A percentile compares a stretch with the other conserved stretches of the same genome.
Evolutionary conservation across 2,888 invertebrate genomes (phyloP).

Genomic region (Balanococcus diminutus): DNA sequence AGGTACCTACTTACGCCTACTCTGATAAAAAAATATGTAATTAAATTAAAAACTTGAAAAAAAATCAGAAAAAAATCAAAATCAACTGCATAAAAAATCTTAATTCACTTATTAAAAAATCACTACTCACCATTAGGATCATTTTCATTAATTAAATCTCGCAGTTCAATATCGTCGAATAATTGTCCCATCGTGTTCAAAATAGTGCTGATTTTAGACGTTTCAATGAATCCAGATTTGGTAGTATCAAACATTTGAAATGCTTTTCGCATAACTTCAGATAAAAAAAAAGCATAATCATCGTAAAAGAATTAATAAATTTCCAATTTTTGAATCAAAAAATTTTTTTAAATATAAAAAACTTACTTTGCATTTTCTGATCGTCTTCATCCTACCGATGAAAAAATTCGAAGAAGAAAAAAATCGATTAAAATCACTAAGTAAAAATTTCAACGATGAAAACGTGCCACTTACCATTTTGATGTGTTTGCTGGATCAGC

Average conservation of each 20-base stretch:
- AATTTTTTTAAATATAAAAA: not conserved
- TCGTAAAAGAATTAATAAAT: not conserved
- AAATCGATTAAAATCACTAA: not conserved
- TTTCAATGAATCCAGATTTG: conserved; percentile 90
- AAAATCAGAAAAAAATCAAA: not conserved
- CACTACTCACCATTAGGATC: conserved; percentile 78
- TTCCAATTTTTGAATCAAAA: not conserved
- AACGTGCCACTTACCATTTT: conserved; percentile 44
- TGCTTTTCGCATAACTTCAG: conserved; percentile 86
- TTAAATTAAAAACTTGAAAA: too few relatives aligned
- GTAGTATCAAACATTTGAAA: conserved; percentile 97
- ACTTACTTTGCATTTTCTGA: conserved; percentile 60
- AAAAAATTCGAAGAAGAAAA: conserved; percentile 53
- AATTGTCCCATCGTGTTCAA: conserved; percentile 94
- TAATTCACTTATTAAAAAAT: not conserved
- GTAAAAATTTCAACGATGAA: not conserved
- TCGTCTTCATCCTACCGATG: conserved; percentile 60
- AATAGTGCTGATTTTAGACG: conserved; percentile 87
- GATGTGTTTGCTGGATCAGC: not conserved
- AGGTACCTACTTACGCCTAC: too few relatives aligned
- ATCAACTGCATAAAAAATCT: not conserved
- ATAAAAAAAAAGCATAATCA: not conserved
- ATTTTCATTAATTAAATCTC: conserved; percentile 85
- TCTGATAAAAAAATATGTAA: too few relatives aligned
- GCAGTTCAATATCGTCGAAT: conserved; percentile 89